Evolutionary conservation across 2,797 vertebrate species (phyloP), one percentile per base, ranked within the genome.

Genomic region (Sarcophilus harrisii): DNA sequence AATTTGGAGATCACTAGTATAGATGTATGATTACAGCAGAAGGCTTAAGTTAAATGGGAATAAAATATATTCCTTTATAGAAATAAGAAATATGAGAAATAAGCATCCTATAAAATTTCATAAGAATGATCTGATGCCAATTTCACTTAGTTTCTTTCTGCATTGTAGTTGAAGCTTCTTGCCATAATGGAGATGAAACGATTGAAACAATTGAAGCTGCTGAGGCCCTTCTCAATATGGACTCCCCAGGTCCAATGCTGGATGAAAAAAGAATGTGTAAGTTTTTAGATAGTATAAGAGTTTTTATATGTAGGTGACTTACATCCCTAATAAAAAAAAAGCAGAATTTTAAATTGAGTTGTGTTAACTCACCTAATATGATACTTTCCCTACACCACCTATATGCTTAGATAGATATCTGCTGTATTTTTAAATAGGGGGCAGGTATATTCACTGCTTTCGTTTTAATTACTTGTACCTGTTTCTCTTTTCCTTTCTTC

Each of bases 141-240:
- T 94, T 95, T 58, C 29, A 1, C 73, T 89, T 91, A 54, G 11
- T 30, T 93, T 92, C 92, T 93, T 92, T 66, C 90, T 97, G 87
- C 16, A 45, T 97, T 98, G 57, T 92, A 99, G 99, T 99, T 98
- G 99, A 99, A 98, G 98, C 99, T 93, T 99, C 99, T 66, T 99
- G 99, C 98, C 99, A 99, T 94, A 99, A 99, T 97, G 99, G 99
- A 92, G 99, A 99, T 96, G 99, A 99, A 97, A 99, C 99, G 89
- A 99, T 99, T 99, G 99, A 99, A 98, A 99, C 99, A 27, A 99
- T 99, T 1, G 99, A 99, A 98, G 99, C 99, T 95, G 99, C 99
- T 18, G 99, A 99, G 97, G 99, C 99, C 0, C 99, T 99, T 95
- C 99, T 99, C 92, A 99, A 99, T 97, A 99, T 99, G 99, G 99